Base-by-base conservation (phyloP, 1,140 invertebrate species). In the Musca vetustissima region DNA sequence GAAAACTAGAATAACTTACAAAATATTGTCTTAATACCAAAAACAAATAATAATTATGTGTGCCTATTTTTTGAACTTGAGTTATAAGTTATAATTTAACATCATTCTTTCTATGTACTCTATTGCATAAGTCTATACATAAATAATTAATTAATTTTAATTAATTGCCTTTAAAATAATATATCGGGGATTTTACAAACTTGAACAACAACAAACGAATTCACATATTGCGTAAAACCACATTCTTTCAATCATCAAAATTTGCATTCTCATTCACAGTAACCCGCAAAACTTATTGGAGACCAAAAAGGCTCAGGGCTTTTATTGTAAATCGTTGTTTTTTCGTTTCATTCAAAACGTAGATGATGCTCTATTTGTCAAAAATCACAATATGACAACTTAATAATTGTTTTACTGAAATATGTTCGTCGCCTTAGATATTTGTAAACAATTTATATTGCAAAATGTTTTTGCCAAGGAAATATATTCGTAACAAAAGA, bases 221-320 rank as follows among this genome's bases (percentile, higher is more conserved):
- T 32, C 25, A 57, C 13, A 28, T 25, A 36, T 61, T 61, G n/a
- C 28, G 28, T 61, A 19, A 19, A 61, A 59, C n/a, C 6, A 1
- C 11, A 43, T 43, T 11, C 36, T 13, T 43, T 43, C 36, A 1
- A 11, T 11, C 36, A 43, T 13, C 1, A 21, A 52, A 52, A n/a
- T n/a, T n/a, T n/a, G n/a, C 25, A 57, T 28, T n/a, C 13, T 15
- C 19, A 55, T 8, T 24, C 22, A 24, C 24, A 55, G 52, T 22
- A 24, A 57, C 24, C 53, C 53, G 17, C 2, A 55, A n/a, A 22
- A 55, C 52, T 55, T 55, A 22, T 55, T 78, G 77, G 77, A 78
- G 77, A 78, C 77, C 77, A 78, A 78, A 28, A n/a, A 78, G 78
- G 77, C 77, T 78, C 77, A 78, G 77, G 77, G 77, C 77, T 78